phyloP scores from a whole-genome alignment of 2,113 vertebrate genomes.

The Arizona elegans region DNA sequence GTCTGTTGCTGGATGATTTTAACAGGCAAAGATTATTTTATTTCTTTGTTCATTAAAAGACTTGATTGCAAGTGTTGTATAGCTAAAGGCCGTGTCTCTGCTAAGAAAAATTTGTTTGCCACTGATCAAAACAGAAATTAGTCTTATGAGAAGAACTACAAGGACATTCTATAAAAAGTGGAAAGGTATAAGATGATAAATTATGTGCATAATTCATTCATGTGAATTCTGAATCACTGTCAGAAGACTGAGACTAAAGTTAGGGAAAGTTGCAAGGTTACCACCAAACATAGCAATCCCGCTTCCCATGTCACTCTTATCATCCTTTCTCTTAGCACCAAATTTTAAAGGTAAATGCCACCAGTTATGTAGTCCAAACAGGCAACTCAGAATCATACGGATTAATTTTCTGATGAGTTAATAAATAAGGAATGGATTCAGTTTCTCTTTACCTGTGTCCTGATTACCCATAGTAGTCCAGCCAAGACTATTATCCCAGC shows the following conservation, averaged over 20 bases:
- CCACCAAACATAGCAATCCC: not conserved
- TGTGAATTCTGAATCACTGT: not conserved
- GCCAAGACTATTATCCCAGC: not conserved
- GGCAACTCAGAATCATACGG: not conserved
- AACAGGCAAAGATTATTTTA: not conserved
- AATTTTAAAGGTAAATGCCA: too few relatives aligned
- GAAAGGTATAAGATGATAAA: not conserved
- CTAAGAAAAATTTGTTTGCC: not conserved
- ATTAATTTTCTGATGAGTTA: not conserved
- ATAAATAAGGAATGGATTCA: not conserved
- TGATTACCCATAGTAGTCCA: not conserved
- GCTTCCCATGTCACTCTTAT: not conserved
- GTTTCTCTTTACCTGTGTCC: not conserved
- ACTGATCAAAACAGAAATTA: slow-evolving; percentile 4
- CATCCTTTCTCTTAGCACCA: not conserved
- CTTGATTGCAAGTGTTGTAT: slow-evolving; percentile 19
- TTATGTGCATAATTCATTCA: not conserved
- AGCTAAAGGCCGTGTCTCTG: not conserved
- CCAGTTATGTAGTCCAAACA: not conserved
- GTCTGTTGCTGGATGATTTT: slow-evolving; percentile 1
- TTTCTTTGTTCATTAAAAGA: slow-evolving; percentile 10
- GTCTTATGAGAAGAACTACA: not conserved
- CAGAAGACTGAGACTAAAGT: not conserved
- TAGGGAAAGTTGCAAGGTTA: not conserved
- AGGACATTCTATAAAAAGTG: not conserved